Conservation (phyloP, 2,888 invertebrate species). For the Prionchulus punctatus region DNA sequence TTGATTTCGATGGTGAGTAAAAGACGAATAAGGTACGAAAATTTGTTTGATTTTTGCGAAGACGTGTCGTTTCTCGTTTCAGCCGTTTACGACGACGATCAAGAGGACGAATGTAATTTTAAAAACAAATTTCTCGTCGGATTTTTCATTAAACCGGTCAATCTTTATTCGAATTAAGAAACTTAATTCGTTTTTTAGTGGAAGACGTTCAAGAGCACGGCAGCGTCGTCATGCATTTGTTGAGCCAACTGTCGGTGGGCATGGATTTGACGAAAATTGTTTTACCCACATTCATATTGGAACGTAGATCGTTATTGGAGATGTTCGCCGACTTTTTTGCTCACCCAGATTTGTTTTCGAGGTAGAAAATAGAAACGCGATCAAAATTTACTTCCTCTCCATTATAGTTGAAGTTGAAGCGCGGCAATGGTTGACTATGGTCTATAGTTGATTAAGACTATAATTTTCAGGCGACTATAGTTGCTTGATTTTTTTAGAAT, state of each 20-base stretch:
- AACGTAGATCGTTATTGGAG: constrained; percentile 84
- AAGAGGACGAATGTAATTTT: constrained; percentile 54
- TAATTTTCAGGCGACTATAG: no score
- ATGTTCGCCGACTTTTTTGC: constrained; percentile 99
- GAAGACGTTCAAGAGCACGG: constrained; percentile 89
- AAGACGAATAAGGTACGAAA: no score
- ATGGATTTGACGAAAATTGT: constrained; percentile 99
- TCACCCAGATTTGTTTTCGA: constrained; percentile 63
- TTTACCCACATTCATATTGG: constrained; percentile 92
- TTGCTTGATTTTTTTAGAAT: constrained; percentile 47
- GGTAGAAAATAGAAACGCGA: no score
- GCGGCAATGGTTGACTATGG: no score
- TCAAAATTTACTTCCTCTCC: no score
- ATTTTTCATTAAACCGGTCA: constrained; percentile 1
- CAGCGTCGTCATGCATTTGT: constrained; percentile 82
- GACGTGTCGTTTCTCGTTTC: no score
- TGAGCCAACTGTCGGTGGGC: constrained; percentile 94
- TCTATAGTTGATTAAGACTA: no score
- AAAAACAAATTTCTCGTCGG: not conserved
- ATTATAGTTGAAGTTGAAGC: no score
- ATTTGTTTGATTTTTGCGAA: no score
- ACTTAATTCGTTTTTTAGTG: constrained; percentile 38
- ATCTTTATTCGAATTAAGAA: constrained; percentile 4
- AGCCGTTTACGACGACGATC: constrained; percentile 65
- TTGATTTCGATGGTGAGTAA: constrained; percentile 27